phyloP scores from a whole-genome alignment of 1,140 invertebrate genomes.

The Drosophila virilis region DNA sequence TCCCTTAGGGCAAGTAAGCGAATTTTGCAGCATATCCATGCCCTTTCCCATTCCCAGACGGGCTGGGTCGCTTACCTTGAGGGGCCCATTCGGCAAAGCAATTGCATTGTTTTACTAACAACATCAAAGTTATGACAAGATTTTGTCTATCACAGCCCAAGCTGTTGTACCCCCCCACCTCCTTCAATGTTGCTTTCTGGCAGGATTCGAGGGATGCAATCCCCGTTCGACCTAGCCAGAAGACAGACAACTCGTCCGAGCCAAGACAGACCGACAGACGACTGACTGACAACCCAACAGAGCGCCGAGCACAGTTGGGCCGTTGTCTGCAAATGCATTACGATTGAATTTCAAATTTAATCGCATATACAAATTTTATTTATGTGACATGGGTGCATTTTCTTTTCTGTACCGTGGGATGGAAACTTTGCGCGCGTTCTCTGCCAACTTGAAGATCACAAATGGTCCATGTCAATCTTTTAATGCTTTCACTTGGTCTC shows the following conservation, averaged over 20 bases:
- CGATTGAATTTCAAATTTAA: conserved; percentile 83
- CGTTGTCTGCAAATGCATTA: conserved; percentile 64
- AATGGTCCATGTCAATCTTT: conserved; percentile 72
- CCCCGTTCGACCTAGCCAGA: conserved; percentile 33
- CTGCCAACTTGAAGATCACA: conserved; percentile 49
- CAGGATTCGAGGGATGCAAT: conserved; percentile 49
- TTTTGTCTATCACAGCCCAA: conserved; percentile 76
- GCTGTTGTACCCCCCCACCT: conserved; percentile 35
- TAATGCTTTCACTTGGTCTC: conserved; percentile 47
- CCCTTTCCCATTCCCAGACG: conserved; percentile 61
- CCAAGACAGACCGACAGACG: conserved; percentile 48
- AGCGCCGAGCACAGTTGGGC: conserved; percentile 11
- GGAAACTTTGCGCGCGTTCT: conserved; percentile 18
- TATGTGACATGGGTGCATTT: conserved; percentile 76
- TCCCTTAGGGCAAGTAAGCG: conserved; percentile 40
- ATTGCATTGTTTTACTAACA: conserved; percentile 80
- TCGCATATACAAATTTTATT: conserved; percentile 83
- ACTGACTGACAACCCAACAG: conserved; percentile 55
- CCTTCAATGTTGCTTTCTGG: conserved; percentile 6
- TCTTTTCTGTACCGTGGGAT: conserved; percentile 57
- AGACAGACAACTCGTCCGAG: conserved; percentile 7
- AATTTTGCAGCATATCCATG: conserved; percentile 58
- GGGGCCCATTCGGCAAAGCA: conserved; percentile 51
- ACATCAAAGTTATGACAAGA: conserved; percentile 84
- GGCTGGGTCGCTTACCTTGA: conserved; percentile 60